Evolutionary conservation across 2,797 vertebrate genomes (phyloP).

Genomic region (Megalops cyprinoides): DNA sequence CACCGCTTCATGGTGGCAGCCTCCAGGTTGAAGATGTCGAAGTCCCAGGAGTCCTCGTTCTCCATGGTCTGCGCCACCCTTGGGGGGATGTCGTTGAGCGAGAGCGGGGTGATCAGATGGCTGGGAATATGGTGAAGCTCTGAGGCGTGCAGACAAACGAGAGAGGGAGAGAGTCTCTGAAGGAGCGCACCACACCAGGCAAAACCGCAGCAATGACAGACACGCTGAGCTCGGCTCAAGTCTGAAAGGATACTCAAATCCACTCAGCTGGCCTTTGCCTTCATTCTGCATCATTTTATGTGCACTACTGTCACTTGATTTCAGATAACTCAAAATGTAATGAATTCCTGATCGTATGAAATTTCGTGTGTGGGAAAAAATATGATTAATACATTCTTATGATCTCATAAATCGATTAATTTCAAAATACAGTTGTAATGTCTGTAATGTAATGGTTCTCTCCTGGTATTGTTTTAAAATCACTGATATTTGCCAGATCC

Average conservation of each 20-base stretch:
- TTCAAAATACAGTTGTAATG: neutral
- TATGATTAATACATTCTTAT: neutral
- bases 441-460: neutral
- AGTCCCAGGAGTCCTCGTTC: conserved; percentile 93
- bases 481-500: conserved; percentile 2
- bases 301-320: too few relatives aligned
- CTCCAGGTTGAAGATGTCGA: conserved; percentile 92
- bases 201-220: too few relatives aligned
- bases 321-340: neutral
- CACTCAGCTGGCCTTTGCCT: neutral
- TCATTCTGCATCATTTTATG: neutral
- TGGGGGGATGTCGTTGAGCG: conserved; percentile 87
- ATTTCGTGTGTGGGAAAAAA: neutral
- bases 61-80: conserved; percentile 89
- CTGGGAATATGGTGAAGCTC: conserved; percentile 81
- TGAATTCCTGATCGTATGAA: too few relatives aligned
- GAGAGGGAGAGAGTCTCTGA: conserved; percentile 24
- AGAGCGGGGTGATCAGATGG: conserved; percentile 77
- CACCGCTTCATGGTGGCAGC: conserved; percentile 90
- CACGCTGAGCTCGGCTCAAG: too few relatives aligned
- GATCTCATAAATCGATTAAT: neutral
- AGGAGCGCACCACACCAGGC: neutral
- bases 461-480: neutral
- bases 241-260: neutral
- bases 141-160: conserved; percentile 53